Conservation (phyloP, 2,797 vertebrate genomes). For the Distichodus sexfasciatus region DNA sequence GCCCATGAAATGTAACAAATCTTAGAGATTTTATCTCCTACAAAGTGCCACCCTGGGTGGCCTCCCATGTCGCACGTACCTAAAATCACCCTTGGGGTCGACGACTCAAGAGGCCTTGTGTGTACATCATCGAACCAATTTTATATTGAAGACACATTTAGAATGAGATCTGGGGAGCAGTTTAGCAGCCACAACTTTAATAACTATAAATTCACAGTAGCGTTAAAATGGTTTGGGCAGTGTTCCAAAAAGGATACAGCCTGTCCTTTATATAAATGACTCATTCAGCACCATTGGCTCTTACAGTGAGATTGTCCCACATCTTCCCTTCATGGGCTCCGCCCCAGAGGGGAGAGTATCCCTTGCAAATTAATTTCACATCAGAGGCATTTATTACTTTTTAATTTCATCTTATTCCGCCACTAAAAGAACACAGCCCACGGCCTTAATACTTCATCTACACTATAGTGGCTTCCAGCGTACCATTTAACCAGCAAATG, state of each 20-base stretch:
- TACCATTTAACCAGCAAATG: slow-evolving; percentile 1
- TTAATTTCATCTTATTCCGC: slow-evolving; percentile 29
- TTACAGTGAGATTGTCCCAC: slow-evolving; percentile 4
- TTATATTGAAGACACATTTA: too few relatives aligned
- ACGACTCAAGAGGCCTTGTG: too few relatives aligned
- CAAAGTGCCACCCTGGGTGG: too few relatives aligned
- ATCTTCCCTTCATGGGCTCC: slow-evolving; percentile 10
- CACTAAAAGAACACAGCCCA: slow-evolving; percentile 14
- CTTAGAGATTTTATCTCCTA: too few relatives aligned
- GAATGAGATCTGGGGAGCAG: too few relatives aligned
- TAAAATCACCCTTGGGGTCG: too few relatives aligned
- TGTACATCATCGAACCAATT: too few relatives aligned
- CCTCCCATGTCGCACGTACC: too few relatives aligned
- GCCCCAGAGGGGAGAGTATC: slow-evolving; percentile 23
- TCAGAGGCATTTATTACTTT: slow-evolving; percentile 37
- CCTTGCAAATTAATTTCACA: slow-evolving; percentile 35
- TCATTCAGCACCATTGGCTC: slow-evolving; percentile 17
- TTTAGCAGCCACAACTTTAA: too few relatives aligned
- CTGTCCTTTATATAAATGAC: neutral
- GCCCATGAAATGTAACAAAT: too few relatives aligned
- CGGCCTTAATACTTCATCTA: slow-evolving; percentile 22
- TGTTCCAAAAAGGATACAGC: neutral
- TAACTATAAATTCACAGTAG: too few relatives aligned
- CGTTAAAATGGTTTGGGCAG: neutral
- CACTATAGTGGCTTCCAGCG: neutral